A percentile compares a stretch with the other conserved stretches of the same genome.
Conservation (phyloP, 23 tunicate species). For the Halocynthia aurantium region DNA sequence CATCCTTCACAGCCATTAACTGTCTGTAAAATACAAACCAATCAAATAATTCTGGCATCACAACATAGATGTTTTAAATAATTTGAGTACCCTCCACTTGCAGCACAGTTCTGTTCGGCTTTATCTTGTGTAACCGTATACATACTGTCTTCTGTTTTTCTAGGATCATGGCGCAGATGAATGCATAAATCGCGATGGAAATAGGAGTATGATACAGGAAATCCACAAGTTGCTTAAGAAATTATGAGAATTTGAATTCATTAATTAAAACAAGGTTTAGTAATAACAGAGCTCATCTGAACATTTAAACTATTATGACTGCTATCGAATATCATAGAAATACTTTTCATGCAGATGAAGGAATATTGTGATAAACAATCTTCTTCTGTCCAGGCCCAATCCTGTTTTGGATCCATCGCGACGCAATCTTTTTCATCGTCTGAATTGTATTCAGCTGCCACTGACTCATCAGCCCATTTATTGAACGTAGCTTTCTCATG, state of each 20-base stretch:
- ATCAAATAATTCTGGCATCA: neutral
- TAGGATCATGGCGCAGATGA: slow-evolving; percentile 39
- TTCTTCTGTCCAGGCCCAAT: slow-evolving; percentile 49
- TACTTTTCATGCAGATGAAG: slow-evolving; percentile 54
- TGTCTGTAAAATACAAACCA: slow-evolving; percentile 14
- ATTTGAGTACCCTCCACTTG: slow-evolving; percentile 40
- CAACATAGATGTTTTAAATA: neutral
- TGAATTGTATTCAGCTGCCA: neutral
- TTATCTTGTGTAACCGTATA: slow-evolving; percentile 18
- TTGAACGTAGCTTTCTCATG: slow-evolving; percentile 11
- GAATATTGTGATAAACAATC: slow-evolving; percentile 30
- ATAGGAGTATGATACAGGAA: slow-evolving; percentile 34
- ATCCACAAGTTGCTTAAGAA: slow-evolving; percentile 30
- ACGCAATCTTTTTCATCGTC: slow-evolving; percentile 50
- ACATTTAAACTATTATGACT: neutral
- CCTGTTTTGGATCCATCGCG: slow-evolving; percentile 24
- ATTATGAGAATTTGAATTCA: neutral
- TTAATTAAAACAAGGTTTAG: neutral
- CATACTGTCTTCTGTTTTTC: slow-evolving; percentile 1
- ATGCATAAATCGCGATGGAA: slow-evolving; percentile 44
- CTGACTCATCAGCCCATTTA: slow-evolving; percentile 30
- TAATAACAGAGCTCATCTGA: neutral
- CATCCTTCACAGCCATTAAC: slow-evolving; percentile 22
- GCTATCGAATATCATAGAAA: neutral
- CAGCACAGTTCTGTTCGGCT: slow-evolving; percentile 46